Conservation (phyloP, 2,888 invertebrate species). For the Orchesellides sinensis region DNA sequence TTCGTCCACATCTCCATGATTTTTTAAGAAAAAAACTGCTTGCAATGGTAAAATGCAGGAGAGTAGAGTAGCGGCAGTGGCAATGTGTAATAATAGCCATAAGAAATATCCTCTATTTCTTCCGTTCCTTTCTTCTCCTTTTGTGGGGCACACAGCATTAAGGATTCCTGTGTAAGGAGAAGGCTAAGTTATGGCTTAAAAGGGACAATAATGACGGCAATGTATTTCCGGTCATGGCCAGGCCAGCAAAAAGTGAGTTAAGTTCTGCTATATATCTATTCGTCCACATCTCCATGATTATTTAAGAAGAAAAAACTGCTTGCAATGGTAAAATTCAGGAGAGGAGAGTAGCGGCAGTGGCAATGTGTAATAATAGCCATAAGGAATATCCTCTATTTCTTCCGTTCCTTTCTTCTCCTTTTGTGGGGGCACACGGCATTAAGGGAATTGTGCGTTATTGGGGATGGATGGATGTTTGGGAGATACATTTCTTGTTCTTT, state of each 20-base stretch:
- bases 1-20: neutral
- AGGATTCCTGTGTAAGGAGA: no score
- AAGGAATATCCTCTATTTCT: conserved; percentile 39
- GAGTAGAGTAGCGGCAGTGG: neutral
- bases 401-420: neutral
- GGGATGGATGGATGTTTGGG: neutral
- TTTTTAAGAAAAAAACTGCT: conserved; percentile 10
- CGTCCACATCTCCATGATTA: neutral
- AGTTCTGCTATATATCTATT: neutral
- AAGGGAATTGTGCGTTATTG: neutral
- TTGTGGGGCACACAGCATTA: neutral
- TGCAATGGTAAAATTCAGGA: conserved; percentile 18
- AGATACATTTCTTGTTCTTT: neutral
- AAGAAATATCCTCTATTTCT: conserved; percentile 39
- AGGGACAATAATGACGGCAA: conserved; percentile 29
- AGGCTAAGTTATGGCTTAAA: conserved; percentile 1
- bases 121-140: neutral
- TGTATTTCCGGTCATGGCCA: no score
- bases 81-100: conserved; percentile 48
- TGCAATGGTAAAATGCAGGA: conserved; percentile 20
- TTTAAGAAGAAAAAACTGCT: conserved; percentile 7
- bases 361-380: conserved; percentile 48
- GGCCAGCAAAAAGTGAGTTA: neutral
- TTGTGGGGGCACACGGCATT: neutral
- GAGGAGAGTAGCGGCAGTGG: neutral